Evolutionary conservation across 1,140 invertebrate species (phyloP).

Genomic region (Laodelphax striatellus): DNA sequence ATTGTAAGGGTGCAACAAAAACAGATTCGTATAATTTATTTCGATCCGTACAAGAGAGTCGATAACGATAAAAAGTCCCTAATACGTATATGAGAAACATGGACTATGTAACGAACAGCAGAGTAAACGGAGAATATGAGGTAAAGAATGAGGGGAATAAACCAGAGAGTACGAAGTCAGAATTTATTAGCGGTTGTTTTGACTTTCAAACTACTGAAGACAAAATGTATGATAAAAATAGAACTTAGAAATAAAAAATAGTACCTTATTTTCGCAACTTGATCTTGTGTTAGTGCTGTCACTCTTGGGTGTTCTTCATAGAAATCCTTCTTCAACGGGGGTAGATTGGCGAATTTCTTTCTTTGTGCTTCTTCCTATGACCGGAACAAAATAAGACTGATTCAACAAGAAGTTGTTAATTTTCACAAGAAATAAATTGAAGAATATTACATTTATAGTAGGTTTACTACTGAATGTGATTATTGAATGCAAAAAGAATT

Average conservation of each 20-base stretch:
- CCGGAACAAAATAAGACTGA: not conserved
- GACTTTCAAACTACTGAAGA: not conserved
- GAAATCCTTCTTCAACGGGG: conserved; percentile 66
- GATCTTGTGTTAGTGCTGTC: conserved; percentile 42
- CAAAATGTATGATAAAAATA: not conserved
- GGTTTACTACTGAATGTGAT: too few relatives aligned
- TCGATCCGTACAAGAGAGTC: too few relatives aligned
- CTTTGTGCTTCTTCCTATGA: conserved; percentile 25
- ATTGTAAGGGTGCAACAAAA: too few relatives aligned
- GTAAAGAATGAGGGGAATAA: not conserved
- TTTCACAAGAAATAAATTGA: too few relatives aligned
- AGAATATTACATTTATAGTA: too few relatives aligned
- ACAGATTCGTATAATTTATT: too few relatives aligned
- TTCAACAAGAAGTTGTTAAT: conserved; percentile 18
- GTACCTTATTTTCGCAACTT: conserved; percentile 46
- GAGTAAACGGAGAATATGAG: too few relatives aligned
- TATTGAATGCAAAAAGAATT: too few relatives aligned
- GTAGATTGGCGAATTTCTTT: conserved; percentile 46
- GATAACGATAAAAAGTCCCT: too few relatives aligned
- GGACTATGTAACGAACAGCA: too few relatives aligned
- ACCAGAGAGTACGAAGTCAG: too few relatives aligned
- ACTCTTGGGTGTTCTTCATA: conserved; percentile 68
- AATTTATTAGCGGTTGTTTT: not conserved
- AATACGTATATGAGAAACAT: too few relatives aligned
- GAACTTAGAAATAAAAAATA: not conserved